Percentiles rank a stretch among this genome's conserved stretches.
These are phyloP conservation scores for Rhinolophus ferrumequinum DNA, from an alignment of 2,113 vertebrate genomes.

Conservation along the genomic window DNA sequence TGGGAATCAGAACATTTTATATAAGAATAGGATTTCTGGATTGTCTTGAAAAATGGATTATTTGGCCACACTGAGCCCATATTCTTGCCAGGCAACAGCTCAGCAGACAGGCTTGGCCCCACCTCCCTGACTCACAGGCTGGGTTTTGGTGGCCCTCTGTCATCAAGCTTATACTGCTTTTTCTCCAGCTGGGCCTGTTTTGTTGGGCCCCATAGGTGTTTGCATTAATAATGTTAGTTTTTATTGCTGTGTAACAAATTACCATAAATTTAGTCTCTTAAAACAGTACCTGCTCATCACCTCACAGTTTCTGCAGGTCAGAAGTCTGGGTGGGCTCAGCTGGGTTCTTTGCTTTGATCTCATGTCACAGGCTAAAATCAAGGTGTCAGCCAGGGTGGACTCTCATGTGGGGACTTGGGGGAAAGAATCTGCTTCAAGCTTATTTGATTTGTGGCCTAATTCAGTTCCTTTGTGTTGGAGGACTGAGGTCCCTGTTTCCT, in stretches of 20 bases:
- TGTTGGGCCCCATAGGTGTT: background rate
- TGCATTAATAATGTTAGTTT: background rate
- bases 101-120: rapidly evolving
- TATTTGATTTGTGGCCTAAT: background rate
- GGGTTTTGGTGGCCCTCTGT: too few relatives aligned
- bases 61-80: background rate
- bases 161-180: rapidly evolving
- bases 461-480: background rate
- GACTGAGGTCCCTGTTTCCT: background rate
- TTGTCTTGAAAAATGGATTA: background rate
- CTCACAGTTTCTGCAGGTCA: background rate
- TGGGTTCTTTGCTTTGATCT: background rate
- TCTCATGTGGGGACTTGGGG: background rate
- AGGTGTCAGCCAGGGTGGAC: background rate
- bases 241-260: background rate
- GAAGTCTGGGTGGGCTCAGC: background rate
- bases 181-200: background rate
- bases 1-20: background rate
- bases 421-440: background rate
- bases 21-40: background rate
- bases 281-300: background rate
- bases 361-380: background rate
- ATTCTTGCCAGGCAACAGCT: background rate
- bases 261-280: background rate
- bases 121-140: background rate